phyloP scores from a whole-genome alignment of 2,113 vertebrate genomes.

The Brachypodius melanocephalos region DNA sequence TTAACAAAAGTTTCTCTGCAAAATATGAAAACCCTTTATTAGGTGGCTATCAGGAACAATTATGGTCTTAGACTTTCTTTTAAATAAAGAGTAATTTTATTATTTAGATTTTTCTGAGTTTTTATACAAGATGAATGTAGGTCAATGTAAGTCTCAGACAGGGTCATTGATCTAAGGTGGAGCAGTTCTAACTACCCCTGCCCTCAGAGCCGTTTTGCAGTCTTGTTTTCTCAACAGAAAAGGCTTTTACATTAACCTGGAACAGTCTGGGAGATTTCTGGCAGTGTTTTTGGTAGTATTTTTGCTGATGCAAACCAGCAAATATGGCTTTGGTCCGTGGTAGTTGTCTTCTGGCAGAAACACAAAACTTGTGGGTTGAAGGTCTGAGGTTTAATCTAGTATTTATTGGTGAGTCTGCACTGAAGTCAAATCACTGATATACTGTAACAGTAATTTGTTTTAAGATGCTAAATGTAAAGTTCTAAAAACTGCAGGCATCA shows the following conservation, averaged over 20 bases:
- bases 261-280: not conserved
- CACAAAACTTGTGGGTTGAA: not conserved
- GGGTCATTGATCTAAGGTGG: not conserved
- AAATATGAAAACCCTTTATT: not conserved
- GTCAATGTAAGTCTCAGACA: not conserved
- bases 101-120: not conserved
- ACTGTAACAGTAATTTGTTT: not conserved
- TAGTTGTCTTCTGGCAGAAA: not conserved
- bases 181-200: not conserved
- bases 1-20: not conserved
- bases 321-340: not conserved
- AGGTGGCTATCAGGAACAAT: rapidly evolving
- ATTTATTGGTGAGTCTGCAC: not conserved
- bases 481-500: not conserved
- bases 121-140: not conserved
- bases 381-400: not conserved
- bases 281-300: not conserved
- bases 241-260: not conserved
- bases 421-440: not conserved
- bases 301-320: not conserved
- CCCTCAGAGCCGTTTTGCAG: not conserved
- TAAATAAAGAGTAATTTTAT: not conserved
- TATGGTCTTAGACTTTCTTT: not conserved
- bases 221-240: not conserved
- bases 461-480: not conserved